Percentiles rank a stretch among this genome's conserved stretches.
Evolutionary conservation across 1,140 invertebrate species (phyloP).

Genomic region (Drosophila melanica): DNA sequence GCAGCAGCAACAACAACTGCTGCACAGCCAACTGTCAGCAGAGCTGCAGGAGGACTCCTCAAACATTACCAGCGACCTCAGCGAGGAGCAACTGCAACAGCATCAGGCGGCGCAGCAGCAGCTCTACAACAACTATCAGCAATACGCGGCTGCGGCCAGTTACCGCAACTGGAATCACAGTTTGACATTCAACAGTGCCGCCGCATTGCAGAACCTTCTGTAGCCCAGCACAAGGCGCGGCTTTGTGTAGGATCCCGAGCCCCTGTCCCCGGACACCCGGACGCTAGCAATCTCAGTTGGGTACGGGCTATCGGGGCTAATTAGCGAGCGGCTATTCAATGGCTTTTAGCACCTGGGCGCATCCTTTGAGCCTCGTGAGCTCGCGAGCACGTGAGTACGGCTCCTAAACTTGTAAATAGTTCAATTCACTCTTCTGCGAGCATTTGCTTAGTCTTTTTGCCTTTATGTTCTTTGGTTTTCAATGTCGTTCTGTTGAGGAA

Average conservation of each 20-base stretch:
- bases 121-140: slow-evolving; percentile 81
- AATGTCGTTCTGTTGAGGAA: slow-evolving; percentile 56
- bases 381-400: slow-evolving; percentile 62
- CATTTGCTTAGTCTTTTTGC: slow-evolving; percentile 53
- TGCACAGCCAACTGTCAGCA: slow-evolving; percentile 67
- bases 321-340: slow-evolving; percentile 64
- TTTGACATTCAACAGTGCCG: slow-evolving; percentile 75
- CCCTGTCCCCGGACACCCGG: not conserved
- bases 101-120: slow-evolving; percentile 76
- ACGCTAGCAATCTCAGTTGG: not conserved
- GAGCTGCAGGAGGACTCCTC: slow-evolving; percentile 80
- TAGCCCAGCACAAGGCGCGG: slow-evolving; percentile 69
- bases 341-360: slow-evolving; percentile 77
- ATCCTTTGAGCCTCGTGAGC: slow-evolving; percentile 60
- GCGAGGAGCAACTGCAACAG: slow-evolving; percentile 81
- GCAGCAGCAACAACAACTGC: slow-evolving; percentile 66
- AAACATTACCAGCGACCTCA: slow-evolving; percentile 80
- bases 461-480: slow-evolving; percentile 46
- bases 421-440: slow-evolving; percentile 46
- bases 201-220: slow-evolving; percentile 78
- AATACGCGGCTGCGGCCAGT: slow-evolving; percentile 76
- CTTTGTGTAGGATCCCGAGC: slow-evolving; percentile 48
- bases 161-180: slow-evolving; percentile 82
- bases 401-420: slow-evolving; percentile 60
- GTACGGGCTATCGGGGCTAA: slow-evolving; percentile 35